Base-by-base conservation (phyloP, 2,113 vertebrate genomes). In the Ageneiosus marmoratus region DNA sequence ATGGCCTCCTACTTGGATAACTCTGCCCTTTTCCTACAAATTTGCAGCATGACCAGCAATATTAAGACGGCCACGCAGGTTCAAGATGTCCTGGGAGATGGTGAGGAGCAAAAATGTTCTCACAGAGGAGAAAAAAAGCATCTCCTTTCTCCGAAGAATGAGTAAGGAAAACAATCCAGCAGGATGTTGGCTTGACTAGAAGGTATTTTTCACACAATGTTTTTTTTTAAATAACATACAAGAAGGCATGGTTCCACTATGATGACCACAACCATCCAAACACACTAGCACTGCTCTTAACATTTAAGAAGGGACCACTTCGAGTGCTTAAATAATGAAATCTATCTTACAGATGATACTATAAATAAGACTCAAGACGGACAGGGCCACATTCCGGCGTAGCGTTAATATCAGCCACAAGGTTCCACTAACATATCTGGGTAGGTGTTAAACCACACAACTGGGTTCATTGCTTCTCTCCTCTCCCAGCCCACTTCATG, bases 131-230 rank as follows among this genome's bases (percentile, higher is more conserved):
- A 86, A 85, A 86, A 85, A 88, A 89, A 89, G 86, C 86, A 83
- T 53, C n/a, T 3, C 67, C 53, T 56, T 60, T 85, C 83, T 91
- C 88, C 89, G 85, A 89, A 90, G 86, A 93, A 92, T 88, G 84
- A 89, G 80, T 81, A 86, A 87, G 18, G 86, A 92, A 92, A 92
- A 91, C 86, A 91, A 78, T 70, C 63, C 24, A 86, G 84, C 55
- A 8, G 85, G 2, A 27, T 85, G 77, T 79, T 85, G 56, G 86
- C 87, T 79, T 88, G 87, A 85, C 76, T 88, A 86, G 87, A 89
- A 92, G 90, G 77, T 87, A 88, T 87, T 84, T 90, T 79, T 86
- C 87, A 83, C 84, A 82, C 89, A 83, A 80, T 75, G 85, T 83
- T 87, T 77, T 81, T 85, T 18, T 16, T 16, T 16, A 32, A 63